Percentiles rank a stretch among this genome's conserved stretches.
These are phyloP conservation scores for Ostrea edulis DNA, from an alignment of 1,140 invertebrate genomes.

Conservation along the genomic window DNA sequence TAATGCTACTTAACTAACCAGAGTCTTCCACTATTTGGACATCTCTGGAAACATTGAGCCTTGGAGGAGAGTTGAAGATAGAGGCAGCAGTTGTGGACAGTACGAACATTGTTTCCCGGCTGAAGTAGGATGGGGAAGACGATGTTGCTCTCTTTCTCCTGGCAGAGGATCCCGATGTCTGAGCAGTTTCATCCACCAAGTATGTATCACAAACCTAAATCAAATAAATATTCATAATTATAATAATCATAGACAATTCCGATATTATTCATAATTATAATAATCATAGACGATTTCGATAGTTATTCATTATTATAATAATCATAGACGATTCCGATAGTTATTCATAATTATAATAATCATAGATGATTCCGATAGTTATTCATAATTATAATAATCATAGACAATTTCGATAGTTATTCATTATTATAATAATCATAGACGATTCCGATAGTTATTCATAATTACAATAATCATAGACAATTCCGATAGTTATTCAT, in stretches of 20 bases:
- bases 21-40: conserved; percentile 49
- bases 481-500: background rate
- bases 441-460: too few relatives aligned
- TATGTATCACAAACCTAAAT: conserved; percentile 38
- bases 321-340: too few relatives aligned
- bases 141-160: background rate
- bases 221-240: background rate
- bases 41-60: conserved; percentile 44
- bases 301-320: background rate
- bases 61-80: conserved; percentile 49
- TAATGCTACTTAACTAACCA: background rate
- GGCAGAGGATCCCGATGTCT: background rate
- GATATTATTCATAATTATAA: background rate
- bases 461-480: background rate
- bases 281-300: background rate
- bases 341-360: background rate
- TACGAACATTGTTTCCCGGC: conserved; percentile 45
- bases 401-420: background rate
- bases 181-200: background rate
- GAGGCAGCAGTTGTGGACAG: conserved; percentile 33
- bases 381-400: background rate
- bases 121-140: background rate
- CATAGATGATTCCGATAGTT: background rate
- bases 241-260: background rate
- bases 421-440: background rate